Percentiles rank a stretch among this genome's conserved stretches.
Conservation (phyloP, 2,113 vertebrate genomes). For the Euleptes europaea region DNA sequence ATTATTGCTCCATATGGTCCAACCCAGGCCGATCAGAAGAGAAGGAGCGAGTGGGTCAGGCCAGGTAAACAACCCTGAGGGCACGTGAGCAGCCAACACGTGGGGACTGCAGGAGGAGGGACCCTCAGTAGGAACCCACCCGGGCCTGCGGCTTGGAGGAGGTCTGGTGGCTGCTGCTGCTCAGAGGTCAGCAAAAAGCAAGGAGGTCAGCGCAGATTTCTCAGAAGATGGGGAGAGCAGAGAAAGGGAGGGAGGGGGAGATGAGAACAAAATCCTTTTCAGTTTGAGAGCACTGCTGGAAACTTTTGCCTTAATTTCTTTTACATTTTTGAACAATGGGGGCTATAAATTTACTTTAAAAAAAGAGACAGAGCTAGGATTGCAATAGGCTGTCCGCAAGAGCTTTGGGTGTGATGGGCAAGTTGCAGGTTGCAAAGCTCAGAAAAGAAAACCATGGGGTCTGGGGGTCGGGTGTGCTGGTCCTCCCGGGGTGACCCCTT, state of each 20-base stretch:
- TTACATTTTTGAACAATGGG: not conserved
- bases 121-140: no score
- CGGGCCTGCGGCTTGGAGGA: no score
- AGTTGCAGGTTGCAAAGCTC: not conserved
- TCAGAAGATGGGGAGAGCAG: not conserved
- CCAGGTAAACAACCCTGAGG: constrained; percentile 70
- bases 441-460: no score
- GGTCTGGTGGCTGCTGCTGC: no score
- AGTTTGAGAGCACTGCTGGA: not conserved
- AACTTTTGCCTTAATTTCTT: not conserved
- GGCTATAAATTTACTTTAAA: not conserved
- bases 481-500: no score
- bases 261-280: not conserved
- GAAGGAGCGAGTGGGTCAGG: constrained; percentile 19
- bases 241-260: not conserved
- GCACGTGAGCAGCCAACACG: constrained; percentile 73
- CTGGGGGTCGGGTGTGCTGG: no score
- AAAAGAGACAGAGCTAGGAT: not conserved
- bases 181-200: not conserved
- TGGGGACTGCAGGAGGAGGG: constrained; percentile 19
- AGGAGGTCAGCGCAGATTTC: not conserved
- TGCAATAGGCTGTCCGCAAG: not conserved
- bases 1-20: not conserved
- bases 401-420: not conserved
- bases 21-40: constrained; percentile 48